Evolutionary conservation across 2,888 invertebrate genomes (phyloP).

Genomic region (Phragmatobia fuliginosa): DNA sequence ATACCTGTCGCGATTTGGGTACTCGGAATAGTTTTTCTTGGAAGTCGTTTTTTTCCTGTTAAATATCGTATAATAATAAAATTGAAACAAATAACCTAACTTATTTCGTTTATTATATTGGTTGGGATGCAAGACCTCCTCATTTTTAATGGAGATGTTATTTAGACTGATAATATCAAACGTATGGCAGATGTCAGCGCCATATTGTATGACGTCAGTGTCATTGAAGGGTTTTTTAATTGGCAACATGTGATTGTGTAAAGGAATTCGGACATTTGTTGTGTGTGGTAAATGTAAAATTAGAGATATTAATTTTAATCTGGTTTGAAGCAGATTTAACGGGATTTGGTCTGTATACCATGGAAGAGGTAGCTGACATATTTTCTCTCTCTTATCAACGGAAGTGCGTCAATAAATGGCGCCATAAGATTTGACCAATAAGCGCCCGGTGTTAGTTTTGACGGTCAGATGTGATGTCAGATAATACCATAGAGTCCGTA

Average conservation of each 20-base stretch:
- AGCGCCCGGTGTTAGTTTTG: no score
- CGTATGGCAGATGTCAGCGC: slow-evolving; percentile 45
- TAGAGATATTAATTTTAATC: neutral
- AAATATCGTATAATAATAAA: no score
- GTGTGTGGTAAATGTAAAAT: slow-evolving; percentile 11
- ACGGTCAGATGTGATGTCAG: no score
- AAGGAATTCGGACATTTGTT: slow-evolving; percentile 11
- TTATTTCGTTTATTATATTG: neutral
- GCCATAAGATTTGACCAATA: no score
- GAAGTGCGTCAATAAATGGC: no score
- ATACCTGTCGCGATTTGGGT: no score
- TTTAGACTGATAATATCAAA: slow-evolving; percentile 45
- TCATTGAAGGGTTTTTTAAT: slow-evolving; percentile 30
- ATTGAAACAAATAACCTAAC: neutral
- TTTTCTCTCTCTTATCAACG: no score
- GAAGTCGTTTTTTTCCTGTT: no score
- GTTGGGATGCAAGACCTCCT: slow-evolving; percentile 15
- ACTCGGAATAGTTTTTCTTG: no score
- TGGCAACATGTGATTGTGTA: slow-evolving; percentile 24
- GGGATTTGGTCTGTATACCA: no score
- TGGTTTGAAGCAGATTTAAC: neutral
- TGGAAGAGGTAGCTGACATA: no score
- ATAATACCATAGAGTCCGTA: no score
- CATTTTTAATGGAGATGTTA: slow-evolving; percentile 43
- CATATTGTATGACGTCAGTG: slow-evolving; percentile 45